A percentile compares a stretch with the other conserved stretches of the same genome.
These are phyloP conservation scores for Smittia aterrima DNA, from an alignment of 2,888 invertebrate genomes.

Conservation along the genomic window DNA sequence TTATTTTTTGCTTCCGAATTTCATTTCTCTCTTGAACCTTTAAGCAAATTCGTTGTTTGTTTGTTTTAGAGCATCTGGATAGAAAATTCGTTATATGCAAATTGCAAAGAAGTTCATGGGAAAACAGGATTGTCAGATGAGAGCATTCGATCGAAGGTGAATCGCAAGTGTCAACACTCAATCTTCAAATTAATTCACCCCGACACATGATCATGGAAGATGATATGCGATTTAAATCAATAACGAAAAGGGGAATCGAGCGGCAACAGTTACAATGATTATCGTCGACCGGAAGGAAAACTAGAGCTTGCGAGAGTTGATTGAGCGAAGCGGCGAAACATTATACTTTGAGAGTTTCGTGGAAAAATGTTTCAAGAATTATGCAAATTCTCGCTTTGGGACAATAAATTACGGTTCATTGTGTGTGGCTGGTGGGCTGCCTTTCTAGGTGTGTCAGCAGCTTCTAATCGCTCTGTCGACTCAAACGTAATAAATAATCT, in stretches of 20 bases:
- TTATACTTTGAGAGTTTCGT: background rate
- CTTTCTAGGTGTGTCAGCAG: conserved; percentile 2
- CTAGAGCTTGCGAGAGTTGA: background rate
- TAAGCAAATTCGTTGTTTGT: conserved; percentile 42
- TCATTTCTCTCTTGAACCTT: background rate
- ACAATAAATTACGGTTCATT: background rate
- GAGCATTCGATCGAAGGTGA: background rate
- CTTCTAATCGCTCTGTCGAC: background rate
- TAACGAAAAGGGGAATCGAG: background rate
- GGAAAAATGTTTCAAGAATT: background rate
- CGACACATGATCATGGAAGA: conserved; percentile 7
- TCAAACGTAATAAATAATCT: background rate
- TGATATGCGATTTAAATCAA: conserved; percentile 26
- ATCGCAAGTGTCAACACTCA: conserved; percentile 11
- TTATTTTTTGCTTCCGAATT: background rate
- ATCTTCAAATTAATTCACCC: background rate
- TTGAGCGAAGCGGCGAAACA: background rate
- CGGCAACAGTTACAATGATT: conserved; percentile 12
- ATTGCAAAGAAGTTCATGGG: conserved; percentile 30
- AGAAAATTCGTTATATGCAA: conserved; percentile 44
- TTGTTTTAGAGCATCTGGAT: conserved; percentile 45
- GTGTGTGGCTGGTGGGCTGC: background rate
- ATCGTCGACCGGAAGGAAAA: background rate
- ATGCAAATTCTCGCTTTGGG: background rate
- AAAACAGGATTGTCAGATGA: background rate